Percentiles rank a stretch among this genome's conserved stretches.
These are phyloP conservation scores for Drosophila pseudoobscura DNA, from an alignment of 1,140 invertebrate species.

Conservation along the genomic window DNA sequence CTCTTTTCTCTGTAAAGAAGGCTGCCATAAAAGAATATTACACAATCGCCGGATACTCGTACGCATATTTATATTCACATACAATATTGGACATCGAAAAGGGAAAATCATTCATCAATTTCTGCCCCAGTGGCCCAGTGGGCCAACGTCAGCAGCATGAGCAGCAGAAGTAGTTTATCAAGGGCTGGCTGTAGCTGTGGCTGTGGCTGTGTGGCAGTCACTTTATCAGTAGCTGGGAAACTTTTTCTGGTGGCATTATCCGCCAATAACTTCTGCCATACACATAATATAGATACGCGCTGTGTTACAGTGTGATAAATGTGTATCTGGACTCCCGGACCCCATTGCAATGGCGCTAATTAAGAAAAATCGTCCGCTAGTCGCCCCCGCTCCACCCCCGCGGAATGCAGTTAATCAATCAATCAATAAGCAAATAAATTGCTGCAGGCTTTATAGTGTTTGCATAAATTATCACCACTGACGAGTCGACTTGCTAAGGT, in stretches of 20 bases:
- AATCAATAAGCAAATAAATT: conserved; percentile 33
- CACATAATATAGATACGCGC: conserved; percentile 48
- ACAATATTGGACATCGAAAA: conserved; percentile 4
- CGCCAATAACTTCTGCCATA: conserved; percentile 59
- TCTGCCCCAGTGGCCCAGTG: conserved; percentile 3
- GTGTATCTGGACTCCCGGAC: conserved; percentile 16
- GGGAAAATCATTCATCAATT: conserved; percentile 62
- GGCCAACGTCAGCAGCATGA: conserved; percentile 24
- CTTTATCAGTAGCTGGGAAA: conserved; percentile 57
- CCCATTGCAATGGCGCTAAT: conserved; percentile 29
- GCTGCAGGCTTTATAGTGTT: conserved; percentile 44
- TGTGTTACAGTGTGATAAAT: conserved; percentile 53
- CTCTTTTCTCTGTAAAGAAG: conserved; percentile 28
- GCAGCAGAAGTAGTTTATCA: conserved; percentile 36
- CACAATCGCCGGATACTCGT: conserved; percentile 9
- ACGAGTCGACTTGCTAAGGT: conserved; percentile 14
- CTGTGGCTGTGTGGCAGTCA: conserved; percentile 8
- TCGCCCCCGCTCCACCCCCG: not conserved
- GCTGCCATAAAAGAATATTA: conserved; percentile 34
- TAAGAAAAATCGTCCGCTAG: conserved; percentile 38
- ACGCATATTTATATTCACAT: conserved; percentile 17
- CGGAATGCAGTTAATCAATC: conserved; percentile 53
- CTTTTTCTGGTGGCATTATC: conserved; percentile 48
- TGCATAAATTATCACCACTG: conserved; percentile 45
- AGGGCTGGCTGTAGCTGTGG: not conserved